Evolutionary conservation across 2,888 invertebrate species (phyloP).

Genomic region (Cephus rjabovi): DNA sequence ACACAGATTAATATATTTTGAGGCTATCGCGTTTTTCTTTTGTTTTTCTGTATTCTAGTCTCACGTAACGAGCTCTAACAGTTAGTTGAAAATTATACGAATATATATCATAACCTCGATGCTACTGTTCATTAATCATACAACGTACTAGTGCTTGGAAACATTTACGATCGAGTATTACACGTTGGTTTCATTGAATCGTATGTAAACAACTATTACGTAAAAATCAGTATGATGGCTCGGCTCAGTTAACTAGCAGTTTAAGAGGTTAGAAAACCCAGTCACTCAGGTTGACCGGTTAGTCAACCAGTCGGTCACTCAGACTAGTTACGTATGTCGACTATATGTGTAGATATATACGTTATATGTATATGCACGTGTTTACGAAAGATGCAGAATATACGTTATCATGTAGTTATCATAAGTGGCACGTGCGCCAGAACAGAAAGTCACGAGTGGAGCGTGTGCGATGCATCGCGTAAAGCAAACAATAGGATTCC

Average conservation of each 20-base stretch:
- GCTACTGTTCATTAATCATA: background rate
- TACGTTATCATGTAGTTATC: background rate
- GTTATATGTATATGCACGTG: background rate
- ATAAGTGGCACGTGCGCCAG: background rate
- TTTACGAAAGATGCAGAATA: background rate
- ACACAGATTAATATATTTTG: background rate
- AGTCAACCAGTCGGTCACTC: background rate
- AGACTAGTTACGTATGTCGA: background rate
- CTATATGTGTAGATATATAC: background rate
- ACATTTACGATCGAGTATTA: background rate
- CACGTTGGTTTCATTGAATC: background rate
- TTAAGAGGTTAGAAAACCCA: background rate
- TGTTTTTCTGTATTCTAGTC: background rate
- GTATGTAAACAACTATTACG: background rate
- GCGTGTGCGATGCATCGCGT: background rate
- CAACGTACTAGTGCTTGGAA: background rate
- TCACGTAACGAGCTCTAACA: background rate
- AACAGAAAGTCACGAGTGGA: background rate
- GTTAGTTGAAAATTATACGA: background rate
- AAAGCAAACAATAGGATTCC: background rate
- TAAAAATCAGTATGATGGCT: background rate
- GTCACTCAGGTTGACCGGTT: background rate
- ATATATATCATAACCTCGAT: background rate
- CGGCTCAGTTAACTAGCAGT: background rate
- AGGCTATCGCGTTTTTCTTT: background rate